These are phyloP conservation scores for Idaea biselata DNA, from an alignment of 2,888 invertebrate species.

Conservation along the genomic window DNA sequence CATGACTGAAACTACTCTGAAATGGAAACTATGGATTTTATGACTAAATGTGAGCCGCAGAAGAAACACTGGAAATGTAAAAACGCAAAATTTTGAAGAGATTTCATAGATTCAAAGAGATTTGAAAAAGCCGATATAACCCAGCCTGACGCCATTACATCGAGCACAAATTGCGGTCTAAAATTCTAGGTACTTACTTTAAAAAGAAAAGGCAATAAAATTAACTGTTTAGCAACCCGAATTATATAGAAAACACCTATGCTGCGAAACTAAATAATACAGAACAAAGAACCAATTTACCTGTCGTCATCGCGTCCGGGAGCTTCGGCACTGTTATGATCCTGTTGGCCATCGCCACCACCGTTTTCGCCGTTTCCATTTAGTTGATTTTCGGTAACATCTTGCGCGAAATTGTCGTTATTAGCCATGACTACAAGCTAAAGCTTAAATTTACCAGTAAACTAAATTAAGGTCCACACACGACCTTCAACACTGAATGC, in stretches of 20 bases:
- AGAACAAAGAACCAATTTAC: slow-evolving; percentile 59
- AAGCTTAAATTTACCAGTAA: slow-evolving; percentile 80
- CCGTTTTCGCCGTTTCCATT: slow-evolving; percentile 83
- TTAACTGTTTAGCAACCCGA: slow-evolving; percentile 15
- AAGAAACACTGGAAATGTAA: slow-evolving; percentile 61
- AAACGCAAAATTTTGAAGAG: slow-evolving; percentile 71
- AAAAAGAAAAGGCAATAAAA: slow-evolving; percentile 19
- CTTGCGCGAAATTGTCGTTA: slow-evolving; percentile 90
- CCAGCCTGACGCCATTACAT: slow-evolving; percentile 75
- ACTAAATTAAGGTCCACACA: slow-evolving; percentile 72
- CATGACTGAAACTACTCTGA: slow-evolving; percentile 63
- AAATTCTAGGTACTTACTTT: not conserved
- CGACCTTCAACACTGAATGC: slow-evolving; percentile 77
- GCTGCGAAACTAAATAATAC: slow-evolving; percentile 16
- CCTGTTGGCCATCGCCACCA: slow-evolving; percentile 84
- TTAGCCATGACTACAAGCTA: slow-evolving; percentile 83
- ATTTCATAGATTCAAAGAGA: slow-evolving; percentile 66
- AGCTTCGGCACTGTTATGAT: slow-evolving; percentile 87
- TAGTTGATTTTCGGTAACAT: slow-evolving; percentile 86
- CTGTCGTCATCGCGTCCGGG: slow-evolving; percentile 91
- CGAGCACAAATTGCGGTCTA: slow-evolving; percentile 39
- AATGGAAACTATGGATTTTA: slow-evolving; percentile 70
- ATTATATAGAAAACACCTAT: slow-evolving; percentile 10
- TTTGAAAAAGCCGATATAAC: slow-evolving; percentile 61
- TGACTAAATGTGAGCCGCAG: slow-evolving; percentile 53